Conservation (phyloP, 1,140 invertebrate species). For the Choristoneura fumiferana region DNA sequence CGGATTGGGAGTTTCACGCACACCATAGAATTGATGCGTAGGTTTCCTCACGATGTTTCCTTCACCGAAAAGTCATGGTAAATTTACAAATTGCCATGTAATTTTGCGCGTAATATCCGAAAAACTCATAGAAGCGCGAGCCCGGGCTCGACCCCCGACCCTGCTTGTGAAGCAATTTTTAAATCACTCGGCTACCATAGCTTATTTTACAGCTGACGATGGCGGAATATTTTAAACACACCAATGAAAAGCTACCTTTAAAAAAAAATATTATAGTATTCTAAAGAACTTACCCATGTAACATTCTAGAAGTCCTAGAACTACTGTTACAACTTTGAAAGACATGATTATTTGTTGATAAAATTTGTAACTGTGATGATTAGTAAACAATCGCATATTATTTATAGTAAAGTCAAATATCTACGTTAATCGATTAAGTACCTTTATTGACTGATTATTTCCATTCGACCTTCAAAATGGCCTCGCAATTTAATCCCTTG, state of each 20-base stretch:
- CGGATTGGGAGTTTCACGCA: too few relatives aligned
- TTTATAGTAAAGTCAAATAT: not conserved
- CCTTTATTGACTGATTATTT: constrained; percentile 1
- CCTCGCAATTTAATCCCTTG: not conserved
- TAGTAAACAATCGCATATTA: not conserved
- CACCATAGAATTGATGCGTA: too few relatives aligned
- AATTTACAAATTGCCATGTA: too few relatives aligned
- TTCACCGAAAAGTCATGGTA: too few relatives aligned
- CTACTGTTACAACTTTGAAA: not conserved
- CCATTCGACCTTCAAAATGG: not conserved
- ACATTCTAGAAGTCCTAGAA: not conserved
- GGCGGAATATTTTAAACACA: too few relatives aligned
- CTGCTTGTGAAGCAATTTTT: too few relatives aligned
- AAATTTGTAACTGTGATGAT: not conserved
- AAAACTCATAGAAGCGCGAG: too few relatives aligned
- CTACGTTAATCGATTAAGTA: not conserved
- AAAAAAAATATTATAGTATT: not conserved
- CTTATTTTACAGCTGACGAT: too few relatives aligned
- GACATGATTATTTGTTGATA: not conserved
- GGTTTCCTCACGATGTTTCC: too few relatives aligned
- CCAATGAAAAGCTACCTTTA: not conserved
- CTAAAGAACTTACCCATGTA: not conserved
- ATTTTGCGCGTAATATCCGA: too few relatives aligned
- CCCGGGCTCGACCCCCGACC: too few relatives aligned
- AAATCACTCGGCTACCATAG: too few relatives aligned